Evolutionary conservation across 2,113 vertebrate species (phyloP), one percentile per base, ranked within the genome.

Genomic region (Pachyramphus minor): DNA sequence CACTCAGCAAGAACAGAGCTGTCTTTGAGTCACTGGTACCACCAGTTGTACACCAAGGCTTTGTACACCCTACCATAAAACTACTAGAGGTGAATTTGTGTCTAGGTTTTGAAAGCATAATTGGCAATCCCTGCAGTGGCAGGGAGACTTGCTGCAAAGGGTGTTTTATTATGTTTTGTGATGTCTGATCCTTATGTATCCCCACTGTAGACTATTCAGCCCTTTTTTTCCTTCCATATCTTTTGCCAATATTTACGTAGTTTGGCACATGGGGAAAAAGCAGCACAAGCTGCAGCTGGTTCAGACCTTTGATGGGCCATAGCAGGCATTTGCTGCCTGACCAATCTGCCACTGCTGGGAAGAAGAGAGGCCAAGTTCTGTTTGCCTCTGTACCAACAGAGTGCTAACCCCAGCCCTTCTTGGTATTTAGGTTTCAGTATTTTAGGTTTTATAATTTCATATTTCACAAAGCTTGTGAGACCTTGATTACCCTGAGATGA

Each of bases 301-400:
- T 23, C 64, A 60, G 55, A 31, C 27, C 30, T 50, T 21, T 64
- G 63, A 20, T 8, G 10, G 19, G 27, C 6, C 1, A 0, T 1
- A 12, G 23, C 14, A 15, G 33, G 23, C 42, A 60, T 76, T 37
- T 80, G 16, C 58, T 91, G 18, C 53, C 63, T 30, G n/a, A 39
- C 11, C 37, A 84, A 31, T 18, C 49, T 45, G 31, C 27, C 0
- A 0, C 44, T 76, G 53, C 63, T 18, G 20, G 22, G 42, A 44
- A 44, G 23, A 72, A n/a, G 15, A 73, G n/a, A 50, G 31, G 17
- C 23, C 47, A 44, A 41, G 28, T 52, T 83, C 27, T 68, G 12
- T 33, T 56, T 35, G 7, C 64, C 63, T 64, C 30, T 11, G 28
- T 41, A 37, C 52, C 86, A 87, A 53, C 20, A 39, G 28, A 25